A percentile compares a stretch with the other conserved stretches of the same genome.
These are phyloP conservation scores for Paralichthys olivaceus DNA, from an alignment of 2,113 vertebrate species.

Conservation along the genomic window DNA sequence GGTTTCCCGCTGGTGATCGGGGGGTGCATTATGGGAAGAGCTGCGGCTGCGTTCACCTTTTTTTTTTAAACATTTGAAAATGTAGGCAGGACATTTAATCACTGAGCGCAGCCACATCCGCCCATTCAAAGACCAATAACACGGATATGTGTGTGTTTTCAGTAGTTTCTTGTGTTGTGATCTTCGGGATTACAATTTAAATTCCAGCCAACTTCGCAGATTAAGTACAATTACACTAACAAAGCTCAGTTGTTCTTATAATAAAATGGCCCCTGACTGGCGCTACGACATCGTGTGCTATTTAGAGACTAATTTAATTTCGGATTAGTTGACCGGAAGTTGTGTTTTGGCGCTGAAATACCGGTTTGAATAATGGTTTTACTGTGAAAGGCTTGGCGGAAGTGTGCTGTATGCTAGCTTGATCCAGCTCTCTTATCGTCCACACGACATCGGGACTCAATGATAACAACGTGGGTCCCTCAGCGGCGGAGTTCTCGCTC, in stretches of 20 bases:
- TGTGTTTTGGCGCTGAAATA: accelerated
- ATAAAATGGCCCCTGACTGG: background rate
- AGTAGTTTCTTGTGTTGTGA: too few relatives aligned
- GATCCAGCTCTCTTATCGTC: background rate
- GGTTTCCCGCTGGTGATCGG: conserved; percentile 90
- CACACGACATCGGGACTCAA: background rate
- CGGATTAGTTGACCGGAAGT: conserved; percentile 39
- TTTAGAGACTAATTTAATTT: background rate
- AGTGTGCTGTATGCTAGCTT: background rate
- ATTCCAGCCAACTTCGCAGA: background rate
- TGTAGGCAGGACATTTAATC: conserved; percentile 65
- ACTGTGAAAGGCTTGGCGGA: conserved; percentile 53
- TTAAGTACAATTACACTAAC: background rate
- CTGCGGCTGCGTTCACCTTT: conserved; percentile 34
- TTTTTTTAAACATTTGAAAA: conserved; percentile 76
- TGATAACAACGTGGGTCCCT: background rate
- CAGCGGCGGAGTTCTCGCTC: too few relatives aligned
- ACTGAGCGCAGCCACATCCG: conserved; percentile 17
- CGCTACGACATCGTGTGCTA: background rate
- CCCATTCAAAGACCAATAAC: conserved; percentile 45
- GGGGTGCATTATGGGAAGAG: conserved; percentile 89
- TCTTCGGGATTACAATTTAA: background rate
- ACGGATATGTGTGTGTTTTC: background rate
- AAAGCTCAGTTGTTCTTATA: background rate
- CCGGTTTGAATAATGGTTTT: background rate